These are phyloP conservation scores for Ctenicera cuprea DNA, from an alignment of 2,888 invertebrate genomes.

Conservation along the genomic window DNA sequence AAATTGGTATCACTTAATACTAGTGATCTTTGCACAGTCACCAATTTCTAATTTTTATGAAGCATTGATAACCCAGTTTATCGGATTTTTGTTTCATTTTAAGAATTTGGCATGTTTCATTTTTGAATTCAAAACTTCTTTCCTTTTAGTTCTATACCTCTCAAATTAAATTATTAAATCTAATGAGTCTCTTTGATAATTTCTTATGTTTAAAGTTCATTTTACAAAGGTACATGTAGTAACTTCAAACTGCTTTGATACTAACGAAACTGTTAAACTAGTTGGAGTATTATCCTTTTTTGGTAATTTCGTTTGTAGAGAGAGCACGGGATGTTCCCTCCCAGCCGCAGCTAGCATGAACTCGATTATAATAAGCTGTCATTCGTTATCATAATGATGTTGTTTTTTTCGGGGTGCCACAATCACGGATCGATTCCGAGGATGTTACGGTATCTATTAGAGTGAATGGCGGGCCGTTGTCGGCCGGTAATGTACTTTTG, in stretches of 20 bases:
- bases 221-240: background rate
- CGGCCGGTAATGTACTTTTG: constrained; percentile 65
- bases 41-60: no score
- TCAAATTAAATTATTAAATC: no score
- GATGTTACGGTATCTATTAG: constrained; percentile 52
- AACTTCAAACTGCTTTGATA: background rate
- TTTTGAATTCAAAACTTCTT: no score
- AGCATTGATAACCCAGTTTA: no score
- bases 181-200: no score
- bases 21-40: no score
- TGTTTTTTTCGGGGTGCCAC: constrained; percentile 43
- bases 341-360: constrained; percentile 17
- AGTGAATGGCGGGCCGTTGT: constrained; percentile 56
- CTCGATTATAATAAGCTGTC: constrained; percentile 40
- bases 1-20: no score
- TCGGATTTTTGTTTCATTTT: no score
- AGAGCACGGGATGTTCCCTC: background rate
- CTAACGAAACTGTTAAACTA: background rate
- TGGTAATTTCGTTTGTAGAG: constrained; percentile 2
- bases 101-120: no score
- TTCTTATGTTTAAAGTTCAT: no score
- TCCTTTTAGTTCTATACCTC: no score
- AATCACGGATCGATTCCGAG: constrained; percentile 52
- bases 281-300: background rate
- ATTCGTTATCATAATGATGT: constrained; percentile 43